Evolutionary conservation across 2,797 vertebrate species (phyloP), one percentile per base, ranked within the genome.

Genomic region (Haliaeetus vocifer): DNA sequence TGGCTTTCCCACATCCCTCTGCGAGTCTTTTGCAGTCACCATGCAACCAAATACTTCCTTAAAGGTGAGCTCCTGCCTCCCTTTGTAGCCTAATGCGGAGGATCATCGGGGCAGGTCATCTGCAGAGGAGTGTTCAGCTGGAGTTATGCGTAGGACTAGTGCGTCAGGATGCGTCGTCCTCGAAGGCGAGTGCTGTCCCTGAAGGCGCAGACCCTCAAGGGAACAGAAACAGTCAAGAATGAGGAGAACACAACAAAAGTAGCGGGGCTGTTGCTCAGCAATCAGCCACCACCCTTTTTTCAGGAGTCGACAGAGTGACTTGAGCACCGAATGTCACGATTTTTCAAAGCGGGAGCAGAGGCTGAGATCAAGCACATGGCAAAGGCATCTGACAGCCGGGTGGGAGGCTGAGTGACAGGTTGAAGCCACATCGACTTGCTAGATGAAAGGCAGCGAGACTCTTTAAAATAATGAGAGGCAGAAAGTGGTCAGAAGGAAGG

Each of bases 91-190:
- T 3, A 0, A 53, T 50, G 45, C 55, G 31, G 38, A 23, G 86
- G 52, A 21, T 20, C 45, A 0, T 9, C 1, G 1, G 58, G 63
- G 77, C 42, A 10, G 59, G 2, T 50, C 18, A 0, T 10, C 68
- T 37, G 44, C 42, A 10, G 38, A 47, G 49, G 63, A 67, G 37
- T 0, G 11, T 35, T 74, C 31, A 6, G 47, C 63, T 14, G 59
- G 82, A 53, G 63, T 1, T 1, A 0, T 0, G 70, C 2, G 3
- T 42, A 15, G 83, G n/a, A 22, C 23, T 21, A 0, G 33, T 2
- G 47, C 31, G 52, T 45, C 38, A 31, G 77, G 72, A 25, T 6
- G 23, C 80, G 3, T 14, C 13, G 0, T 22, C 59, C 37, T 23
- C 26, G 0, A 0, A 21, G 76, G 47, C 9, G 62, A 79, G 56